Evolutionary conservation across 92 coral and sea anemone genomes (phyloP).

Genomic region (Scolanthus callimorphus): DNA sequence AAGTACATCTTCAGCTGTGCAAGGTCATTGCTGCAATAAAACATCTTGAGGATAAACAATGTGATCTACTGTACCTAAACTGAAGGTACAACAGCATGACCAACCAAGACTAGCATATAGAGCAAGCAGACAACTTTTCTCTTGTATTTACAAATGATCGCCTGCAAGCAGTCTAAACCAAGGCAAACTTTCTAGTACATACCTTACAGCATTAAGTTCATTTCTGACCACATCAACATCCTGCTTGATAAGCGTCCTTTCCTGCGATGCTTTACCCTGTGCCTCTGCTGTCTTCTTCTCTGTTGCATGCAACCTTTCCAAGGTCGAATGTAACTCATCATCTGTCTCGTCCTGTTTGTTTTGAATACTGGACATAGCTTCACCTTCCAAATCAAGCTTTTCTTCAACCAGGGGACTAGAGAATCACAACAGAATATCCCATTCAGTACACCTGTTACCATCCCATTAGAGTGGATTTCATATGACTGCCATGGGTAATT

Average conservation of each 20-base stretch:
- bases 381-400: conserved; percentile 92
- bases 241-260: conserved; percentile 78
- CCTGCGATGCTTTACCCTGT: conserved; percentile 82
- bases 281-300: conserved; percentile 93
- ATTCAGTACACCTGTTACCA: too few species aligned
- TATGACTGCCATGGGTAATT: too few species aligned
- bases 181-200: too few species aligned
- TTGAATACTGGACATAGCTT: conserved; percentile 97
- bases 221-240: conserved; percentile 91
- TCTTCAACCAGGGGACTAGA: conserved; percentile 94
- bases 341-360: conserved; percentile 96
- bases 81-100: too few species aligned
- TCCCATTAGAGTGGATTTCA: too few species aligned
- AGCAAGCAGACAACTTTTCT: too few species aligned
- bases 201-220: conserved; percentile 94
- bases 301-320: conserved; percentile 87
- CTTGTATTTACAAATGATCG: too few species aligned
- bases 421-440: neutral
- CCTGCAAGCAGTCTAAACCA: too few species aligned
- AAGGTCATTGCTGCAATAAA: conserved; percentile 68
- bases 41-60: too few species aligned
- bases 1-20: conserved; percentile 95
- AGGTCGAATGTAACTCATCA: conserved; percentile 66
- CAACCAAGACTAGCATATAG: too few species aligned
- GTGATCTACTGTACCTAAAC: too few species aligned